A percentile compares a stretch with the other conserved stretches of the same genome.
These are phyloP conservation scores for Lagodon rhomboides DNA, from an alignment of 2,797 vertebrate species.

Conservation along the genomic window DNA sequence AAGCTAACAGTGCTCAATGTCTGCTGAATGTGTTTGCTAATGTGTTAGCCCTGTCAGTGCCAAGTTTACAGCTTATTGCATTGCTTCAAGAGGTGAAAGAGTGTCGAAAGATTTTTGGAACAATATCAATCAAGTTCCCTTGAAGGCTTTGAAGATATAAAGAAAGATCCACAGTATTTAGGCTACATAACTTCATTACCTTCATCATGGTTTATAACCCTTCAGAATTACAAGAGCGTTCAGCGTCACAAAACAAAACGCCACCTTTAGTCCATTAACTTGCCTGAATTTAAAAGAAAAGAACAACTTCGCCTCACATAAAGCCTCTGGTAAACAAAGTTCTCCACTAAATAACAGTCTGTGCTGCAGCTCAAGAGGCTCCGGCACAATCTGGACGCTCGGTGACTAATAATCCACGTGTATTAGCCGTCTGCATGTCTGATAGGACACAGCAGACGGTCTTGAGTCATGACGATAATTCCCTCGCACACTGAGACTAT, in stretches of 20 bases:
- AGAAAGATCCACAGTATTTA: neutral
- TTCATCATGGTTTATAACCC: too few relatives aligned
- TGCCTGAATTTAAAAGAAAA: conserved; percentile 6
- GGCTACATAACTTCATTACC: neutral
- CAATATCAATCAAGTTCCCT: neutral
- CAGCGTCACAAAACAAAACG: neutral
- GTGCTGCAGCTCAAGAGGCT: conserved; percentile 35
- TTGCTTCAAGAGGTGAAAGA: neutral
- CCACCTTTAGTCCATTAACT: conserved; percentile 1
- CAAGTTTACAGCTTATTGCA: neutral
- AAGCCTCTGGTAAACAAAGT: conserved; percentile 28
- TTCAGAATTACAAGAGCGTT: neutral
- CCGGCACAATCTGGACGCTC: conserved; percentile 28
- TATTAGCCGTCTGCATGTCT: conserved; percentile 39
- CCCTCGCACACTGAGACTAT: conserved; percentile 48
- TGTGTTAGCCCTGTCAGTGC: neutral
- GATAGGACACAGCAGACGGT: conserved; percentile 54
- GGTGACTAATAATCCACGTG: conserved; percentile 59
- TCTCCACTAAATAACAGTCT: conserved; percentile 29
- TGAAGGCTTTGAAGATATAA: neutral
- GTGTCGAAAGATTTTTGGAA: neutral
- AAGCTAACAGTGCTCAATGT: neutral
- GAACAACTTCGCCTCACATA: conserved; percentile 17
- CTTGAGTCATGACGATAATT: conserved; percentile 36
- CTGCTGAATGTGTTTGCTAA: neutral